Evolutionary conservation across 1,140 invertebrate species (phyloP).

Genomic region (Oscheius sp.): DNA sequence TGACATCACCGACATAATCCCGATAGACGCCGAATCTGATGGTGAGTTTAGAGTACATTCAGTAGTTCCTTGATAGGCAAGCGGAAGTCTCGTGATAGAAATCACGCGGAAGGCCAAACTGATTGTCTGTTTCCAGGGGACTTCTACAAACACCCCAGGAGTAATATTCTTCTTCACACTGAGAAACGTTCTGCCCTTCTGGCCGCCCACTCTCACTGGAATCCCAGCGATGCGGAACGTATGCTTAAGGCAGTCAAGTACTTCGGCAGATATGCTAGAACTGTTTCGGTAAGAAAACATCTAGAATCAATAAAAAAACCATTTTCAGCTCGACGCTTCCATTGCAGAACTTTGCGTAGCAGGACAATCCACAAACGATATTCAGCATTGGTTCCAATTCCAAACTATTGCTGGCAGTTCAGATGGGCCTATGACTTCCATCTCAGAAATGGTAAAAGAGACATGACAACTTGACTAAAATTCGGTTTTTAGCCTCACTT

Average conservation of each 20-base stretch:
- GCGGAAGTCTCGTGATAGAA: neutral
- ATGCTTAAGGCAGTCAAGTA: conserved; percentile 17
- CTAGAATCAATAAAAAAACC: neutral
- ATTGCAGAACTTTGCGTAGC: conserved; percentile 19
- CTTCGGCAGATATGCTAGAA: conserved; percentile 13
- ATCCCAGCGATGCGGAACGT: neutral
- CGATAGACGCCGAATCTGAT: neutral
- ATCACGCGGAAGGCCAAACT: neutral
- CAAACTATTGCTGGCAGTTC: conserved; percentile 22
- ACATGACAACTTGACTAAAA: too few species aligned
- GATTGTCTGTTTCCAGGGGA: neutral
- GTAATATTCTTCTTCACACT: conserved; percentile 14
- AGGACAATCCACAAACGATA: conserved; percentile 18
- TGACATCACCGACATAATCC: conserved; percentile 21
- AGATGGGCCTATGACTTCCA: neutral
- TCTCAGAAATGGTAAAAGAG: neutral
- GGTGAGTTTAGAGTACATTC: neutral
- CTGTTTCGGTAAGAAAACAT: conserved; percentile 13
- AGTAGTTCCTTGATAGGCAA: neutral
- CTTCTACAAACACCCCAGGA: conserved; percentile 18
- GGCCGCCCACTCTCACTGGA: conserved; percentile 24
- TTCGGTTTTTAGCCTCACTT: too few species aligned
- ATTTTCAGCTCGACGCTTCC: conserved; percentile 24
- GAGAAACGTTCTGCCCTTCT: conserved; percentile 18
- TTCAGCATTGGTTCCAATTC: conserved; percentile 18